Conservation (phyloP, 2,888 invertebrate species). For the Gortyna flavago region DNA sequence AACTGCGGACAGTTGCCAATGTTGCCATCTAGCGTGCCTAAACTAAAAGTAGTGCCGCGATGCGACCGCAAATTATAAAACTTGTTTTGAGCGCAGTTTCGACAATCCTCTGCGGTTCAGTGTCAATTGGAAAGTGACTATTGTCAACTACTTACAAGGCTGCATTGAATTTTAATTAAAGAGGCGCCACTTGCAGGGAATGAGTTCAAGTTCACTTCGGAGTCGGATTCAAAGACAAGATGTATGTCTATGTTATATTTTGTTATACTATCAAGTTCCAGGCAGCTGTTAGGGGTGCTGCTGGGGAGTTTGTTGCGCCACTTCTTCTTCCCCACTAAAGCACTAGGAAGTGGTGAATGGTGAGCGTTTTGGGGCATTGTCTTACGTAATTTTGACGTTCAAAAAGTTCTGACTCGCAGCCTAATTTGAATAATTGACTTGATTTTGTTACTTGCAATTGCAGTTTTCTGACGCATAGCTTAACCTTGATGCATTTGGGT, state of each 20-base stretch:
- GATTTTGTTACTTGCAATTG: background rate
- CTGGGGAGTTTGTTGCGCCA: background rate
- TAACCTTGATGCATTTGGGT: background rate
- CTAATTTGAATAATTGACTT: background rate
- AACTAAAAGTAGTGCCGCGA: slow-evolving; percentile 65
- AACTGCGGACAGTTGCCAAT: slow-evolving; percentile 59
- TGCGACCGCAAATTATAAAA: slow-evolving; percentile 77
- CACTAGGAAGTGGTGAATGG: background rate
- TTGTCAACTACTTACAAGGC: slow-evolving; percentile 54
- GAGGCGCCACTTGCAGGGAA: slow-evolving; percentile 27
- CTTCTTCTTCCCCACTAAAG: background rate
- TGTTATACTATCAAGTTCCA: background rate
- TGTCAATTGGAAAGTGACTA: slow-evolving; percentile 72
- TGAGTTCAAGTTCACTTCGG: slow-evolving; percentile 33
- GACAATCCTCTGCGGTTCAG: slow-evolving; percentile 65
- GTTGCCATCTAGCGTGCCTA: slow-evolving; percentile 57
- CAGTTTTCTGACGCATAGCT: background rate
- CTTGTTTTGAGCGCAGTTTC: slow-evolving; percentile 70
- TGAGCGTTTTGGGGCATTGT: background rate
- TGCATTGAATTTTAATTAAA: slow-evolving; percentile 69
- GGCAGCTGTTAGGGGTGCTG: background rate
- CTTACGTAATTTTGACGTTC: background rate
- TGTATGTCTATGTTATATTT: slow-evolving; percentile 3
- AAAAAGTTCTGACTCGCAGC: background rate
- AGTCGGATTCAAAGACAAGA: slow-evolving; percentile 13